Percentiles rank a stretch among this genome's conserved stretches.
phyloP scores from a whole-genome alignment of 2,888 invertebrate species.

The Lymantria dispar region DNA sequence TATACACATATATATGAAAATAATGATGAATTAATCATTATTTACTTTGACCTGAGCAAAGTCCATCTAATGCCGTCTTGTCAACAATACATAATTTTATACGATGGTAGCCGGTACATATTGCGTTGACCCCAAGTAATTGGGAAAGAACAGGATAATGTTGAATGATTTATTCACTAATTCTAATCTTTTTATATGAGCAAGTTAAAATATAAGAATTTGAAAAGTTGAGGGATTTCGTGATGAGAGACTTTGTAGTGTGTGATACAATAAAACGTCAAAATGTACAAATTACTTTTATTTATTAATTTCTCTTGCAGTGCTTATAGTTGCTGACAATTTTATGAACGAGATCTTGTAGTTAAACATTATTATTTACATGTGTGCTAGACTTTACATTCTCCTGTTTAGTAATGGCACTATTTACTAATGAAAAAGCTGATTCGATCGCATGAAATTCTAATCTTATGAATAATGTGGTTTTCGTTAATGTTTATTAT shows the following conservation, averaged over 20 bases:
- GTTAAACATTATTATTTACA: slow-evolving; percentile 51
- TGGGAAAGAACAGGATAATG: too few relatives aligned
- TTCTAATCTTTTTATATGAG: too few relatives aligned
- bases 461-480: slow-evolving; percentile 23
- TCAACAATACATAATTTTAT: too few relatives aligned
- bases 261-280: slow-evolving; percentile 36
- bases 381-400: slow-evolving; percentile 36
- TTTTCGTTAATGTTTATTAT: slow-evolving; percentile 13
- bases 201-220: too few relatives aligned
- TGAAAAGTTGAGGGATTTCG: neutral
- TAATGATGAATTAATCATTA: too few relatives aligned
- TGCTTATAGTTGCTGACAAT: slow-evolving; percentile 68
- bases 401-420: slow-evolving; percentile 56
- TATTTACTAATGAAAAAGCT: slow-evolving; percentile 40
- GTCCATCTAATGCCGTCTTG: too few relatives aligned
- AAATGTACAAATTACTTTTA: slow-evolving; percentile 51
- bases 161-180: too few relatives aligned
- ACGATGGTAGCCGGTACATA: too few relatives aligned
- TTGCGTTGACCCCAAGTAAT: too few relatives aligned
- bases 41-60: too few relatives aligned
- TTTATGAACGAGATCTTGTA: slow-evolving; percentile 67
- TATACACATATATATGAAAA: too few relatives aligned
- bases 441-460: slow-evolving; percentile 18
- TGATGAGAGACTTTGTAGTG: neutral
- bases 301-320: slow-evolving; percentile 70